Evolutionary conservation across 2,888 invertebrate genomes (phyloP).

Genomic region (Clitarchus hookeri): DNA sequence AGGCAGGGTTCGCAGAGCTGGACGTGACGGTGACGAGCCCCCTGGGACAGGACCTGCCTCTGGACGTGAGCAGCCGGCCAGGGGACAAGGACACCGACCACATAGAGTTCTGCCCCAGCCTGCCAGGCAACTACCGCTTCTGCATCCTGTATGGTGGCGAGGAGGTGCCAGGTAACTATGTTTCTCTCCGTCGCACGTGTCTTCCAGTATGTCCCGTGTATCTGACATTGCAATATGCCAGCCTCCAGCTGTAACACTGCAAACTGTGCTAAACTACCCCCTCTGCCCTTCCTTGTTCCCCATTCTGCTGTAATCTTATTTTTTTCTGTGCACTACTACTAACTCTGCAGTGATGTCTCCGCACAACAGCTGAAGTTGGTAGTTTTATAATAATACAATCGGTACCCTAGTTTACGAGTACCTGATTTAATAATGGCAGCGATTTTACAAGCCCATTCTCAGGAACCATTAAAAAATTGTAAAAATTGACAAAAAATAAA

Average conservation of each 20-base stretch:
- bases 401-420: too few relatives aligned
- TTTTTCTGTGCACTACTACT: too few relatives aligned
- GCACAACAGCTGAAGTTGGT: too few relatives aligned
- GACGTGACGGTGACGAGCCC: conserved; percentile 89
- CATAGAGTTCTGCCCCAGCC: conserved; percentile 82
- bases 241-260: background rate
- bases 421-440: too few relatives aligned
- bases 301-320: too few relatives aligned
- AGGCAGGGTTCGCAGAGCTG: conserved; percentile 82
- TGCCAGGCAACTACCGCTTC: conserved; percentile 78
- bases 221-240: background rate
- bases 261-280: background rate
- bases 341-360: too few relatives aligned
- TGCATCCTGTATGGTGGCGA: conserved; percentile 62
- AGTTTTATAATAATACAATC: too few relatives aligned
- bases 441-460: too few relatives aligned
- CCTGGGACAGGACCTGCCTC: conserved; percentile 79
- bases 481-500: too few relatives aligned
- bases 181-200: background rate
- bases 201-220: background rate
- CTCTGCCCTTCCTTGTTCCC: too few relatives aligned
- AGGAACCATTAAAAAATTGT: too few relatives aligned
- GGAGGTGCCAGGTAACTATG: conserved; percentile 57
- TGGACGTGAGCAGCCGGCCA: conserved; percentile 70
- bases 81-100: conserved; percentile 69